Evolutionary conservation across 64 coral and sea anemone genomes (phyloP).

Genomic region (Acropora yongei): DNA sequence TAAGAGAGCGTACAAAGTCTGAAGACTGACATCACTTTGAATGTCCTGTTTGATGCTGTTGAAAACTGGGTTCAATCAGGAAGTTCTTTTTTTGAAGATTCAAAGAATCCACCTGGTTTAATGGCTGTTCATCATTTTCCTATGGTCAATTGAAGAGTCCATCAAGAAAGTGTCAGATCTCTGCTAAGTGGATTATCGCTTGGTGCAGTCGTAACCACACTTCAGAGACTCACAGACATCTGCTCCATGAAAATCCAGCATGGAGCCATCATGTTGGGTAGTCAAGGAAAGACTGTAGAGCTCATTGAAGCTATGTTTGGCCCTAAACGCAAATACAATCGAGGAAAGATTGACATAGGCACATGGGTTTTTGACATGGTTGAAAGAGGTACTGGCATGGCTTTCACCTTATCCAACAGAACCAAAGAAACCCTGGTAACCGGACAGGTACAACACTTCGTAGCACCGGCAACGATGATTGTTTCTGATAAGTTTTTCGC

Average conservation of each 20-base stretch:
- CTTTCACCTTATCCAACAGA: background rate
- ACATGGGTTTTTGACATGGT: constrained; percentile 35
- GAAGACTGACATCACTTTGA: background rate
- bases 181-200: background rate
- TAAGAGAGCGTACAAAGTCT: background rate
- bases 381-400: constrained; percentile 14
- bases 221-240: background rate
- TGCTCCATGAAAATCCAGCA: background rate
- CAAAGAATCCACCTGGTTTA: background rate
- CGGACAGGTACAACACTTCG: background rate
- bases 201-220: background rate
- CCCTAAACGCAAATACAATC: background rate
- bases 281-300: constrained; percentile 27
- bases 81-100: background rate
- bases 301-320: constrained; percentile 49
- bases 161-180: background rate
- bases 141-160: background rate
- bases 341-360: background rate
- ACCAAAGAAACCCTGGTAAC: background rate
- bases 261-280: background rate
- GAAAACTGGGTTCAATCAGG: background rate
- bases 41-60: background rate
- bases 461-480: background rate
- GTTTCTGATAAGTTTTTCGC: background rate
- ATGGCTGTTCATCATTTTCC: background rate